Conservation (phyloP, 2,113 vertebrate genomes). For the Plotosus lineatus region DNA sequence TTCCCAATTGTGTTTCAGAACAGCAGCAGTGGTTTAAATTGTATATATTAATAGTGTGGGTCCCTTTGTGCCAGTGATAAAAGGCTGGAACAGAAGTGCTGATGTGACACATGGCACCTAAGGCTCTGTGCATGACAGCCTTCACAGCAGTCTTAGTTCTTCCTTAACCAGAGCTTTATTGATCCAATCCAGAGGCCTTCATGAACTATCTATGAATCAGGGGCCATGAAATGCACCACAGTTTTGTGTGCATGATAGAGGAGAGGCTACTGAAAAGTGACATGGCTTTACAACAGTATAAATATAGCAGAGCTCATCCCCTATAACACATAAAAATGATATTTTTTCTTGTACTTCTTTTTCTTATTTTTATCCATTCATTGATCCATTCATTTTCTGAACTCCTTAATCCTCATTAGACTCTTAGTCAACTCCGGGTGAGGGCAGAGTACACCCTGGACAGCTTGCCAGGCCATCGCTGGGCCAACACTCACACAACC, state of each 20-base stretch:
- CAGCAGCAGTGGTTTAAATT: not conserved
- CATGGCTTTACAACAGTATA: not conserved
- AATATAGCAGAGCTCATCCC: not conserved
- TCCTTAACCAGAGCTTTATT: slow-evolving; percentile 51
- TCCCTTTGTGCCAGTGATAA: slow-evolving; percentile 27
- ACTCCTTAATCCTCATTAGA: too few species aligned
- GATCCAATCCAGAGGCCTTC: slow-evolving; percentile 48
- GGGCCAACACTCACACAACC: too few species aligned
- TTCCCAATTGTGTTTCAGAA: not conserved
- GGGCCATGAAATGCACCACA: not conserved
- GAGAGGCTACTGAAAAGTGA: not conserved
- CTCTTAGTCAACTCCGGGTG: too few species aligned
- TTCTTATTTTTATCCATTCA: too few species aligned
- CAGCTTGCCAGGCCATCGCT: too few species aligned
- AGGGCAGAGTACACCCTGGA: too few species aligned
- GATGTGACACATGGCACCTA: slow-evolving; percentile 51
- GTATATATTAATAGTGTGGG: slow-evolving; percentile 5
- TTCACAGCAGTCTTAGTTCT: slow-evolving; percentile 35
- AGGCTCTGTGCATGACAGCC: slow-evolving; percentile 47
- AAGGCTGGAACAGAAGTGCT: slow-evolving; percentile 27
- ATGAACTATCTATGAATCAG: not conserved
- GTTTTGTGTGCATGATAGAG: not conserved
- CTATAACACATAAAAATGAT: not conserved
- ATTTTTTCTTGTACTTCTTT: too few species aligned
- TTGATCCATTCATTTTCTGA: too few species aligned